Evolutionary conservation across 2,113 vertebrate genomes (phyloP).

Genomic region (Gallinago paraguaiae): DNA sequence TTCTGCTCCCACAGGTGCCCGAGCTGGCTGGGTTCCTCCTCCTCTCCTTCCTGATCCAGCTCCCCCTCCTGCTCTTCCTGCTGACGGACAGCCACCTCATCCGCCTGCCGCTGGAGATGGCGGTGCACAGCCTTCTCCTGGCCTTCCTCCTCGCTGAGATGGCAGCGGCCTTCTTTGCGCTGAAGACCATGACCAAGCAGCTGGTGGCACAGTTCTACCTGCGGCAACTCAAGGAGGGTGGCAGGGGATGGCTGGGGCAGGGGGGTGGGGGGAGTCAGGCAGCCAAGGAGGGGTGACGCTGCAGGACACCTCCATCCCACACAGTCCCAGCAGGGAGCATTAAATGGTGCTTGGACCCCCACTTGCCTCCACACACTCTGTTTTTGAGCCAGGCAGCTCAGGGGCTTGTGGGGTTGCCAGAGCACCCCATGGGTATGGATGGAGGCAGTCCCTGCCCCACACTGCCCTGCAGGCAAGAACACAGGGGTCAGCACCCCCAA

Average conservation of each 20-base stretch:
- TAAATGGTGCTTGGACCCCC: accelerated
- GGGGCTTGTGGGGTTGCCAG: not conserved
- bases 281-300: not conserved
- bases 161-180: constrained; percentile 70
- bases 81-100: constrained; percentile 75
- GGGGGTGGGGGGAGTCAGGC: not conserved
- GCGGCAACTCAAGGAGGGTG: constrained; percentile 61
- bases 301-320: not conserved
- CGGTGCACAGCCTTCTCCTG: constrained; percentile 76
- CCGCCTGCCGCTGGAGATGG: constrained; percentile 80
- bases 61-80: constrained; percentile 87
- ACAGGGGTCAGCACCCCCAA: not conserved
- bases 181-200: constrained; percentile 79
- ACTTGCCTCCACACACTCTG: accelerated
- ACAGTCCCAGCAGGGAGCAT: not conserved
- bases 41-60: constrained; percentile 83
- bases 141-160: constrained; percentile 77
- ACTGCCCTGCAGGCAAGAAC: not conserved
- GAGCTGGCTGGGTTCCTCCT: constrained; percentile 87
- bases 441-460: accelerated
- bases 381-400: not conserved
- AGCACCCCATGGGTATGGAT: accelerated
- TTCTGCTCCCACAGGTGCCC: constrained; percentile 74
- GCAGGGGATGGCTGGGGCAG: not conserved
- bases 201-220: constrained; percentile 80